A percentile compares a stretch with the other conserved stretches of the same genome.
phyloP scores from a whole-genome alignment of 2,113 vertebrate genomes.

The Holacanthus passer region DNA sequence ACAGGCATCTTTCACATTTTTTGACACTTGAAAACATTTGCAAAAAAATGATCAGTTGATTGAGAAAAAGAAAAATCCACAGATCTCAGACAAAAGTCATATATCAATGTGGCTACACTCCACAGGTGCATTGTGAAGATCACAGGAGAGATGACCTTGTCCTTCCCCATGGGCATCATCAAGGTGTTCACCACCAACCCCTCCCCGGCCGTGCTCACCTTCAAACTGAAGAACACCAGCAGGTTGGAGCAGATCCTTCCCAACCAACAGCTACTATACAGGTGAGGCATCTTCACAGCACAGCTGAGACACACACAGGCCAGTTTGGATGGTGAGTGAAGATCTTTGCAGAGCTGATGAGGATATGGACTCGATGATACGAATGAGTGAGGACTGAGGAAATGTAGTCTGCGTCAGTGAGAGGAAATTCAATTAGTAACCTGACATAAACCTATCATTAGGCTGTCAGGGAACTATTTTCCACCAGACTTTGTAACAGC shows the following conservation, averaged over 20 bases:
- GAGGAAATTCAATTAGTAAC: slow-evolving; percentile 78
- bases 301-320: neutral
- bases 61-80: neutral
- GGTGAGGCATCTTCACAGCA: slow-evolving; percentile 77
- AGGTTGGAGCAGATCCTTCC: slow-evolving; percentile 95
- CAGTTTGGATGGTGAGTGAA: neutral
- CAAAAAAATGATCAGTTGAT: neutral
- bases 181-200: slow-evolving; percentile 96
- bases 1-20: no score
- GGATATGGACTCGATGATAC: slow-evolving; percentile 24
- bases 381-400: slow-evolving; percentile 33
- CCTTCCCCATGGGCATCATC: slow-evolving; percentile 97
- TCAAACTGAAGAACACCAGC: slow-evolving; percentile 93
- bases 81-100: neutral
- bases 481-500: slow-evolving; percentile 64
- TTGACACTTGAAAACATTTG: neutral
- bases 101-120: neutral
- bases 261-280: slow-evolving; percentile 95
- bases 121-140: slow-evolving; percentile 98
- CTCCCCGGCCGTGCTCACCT: slow-evolving; percentile 93
- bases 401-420: slow-evolving; percentile 64
- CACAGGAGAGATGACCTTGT: slow-evolving; percentile 97
- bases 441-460: slow-evolving; percentile 76
- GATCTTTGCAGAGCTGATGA: neutral
- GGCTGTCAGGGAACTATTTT: slow-evolving; percentile 76